A percentile compares a stretch with the other conserved stretches of the same genome.
Evolutionary conservation across 2,797 vertebrate genomes (phyloP).

Genomic region (Tadarida brasiliensis): DNA sequence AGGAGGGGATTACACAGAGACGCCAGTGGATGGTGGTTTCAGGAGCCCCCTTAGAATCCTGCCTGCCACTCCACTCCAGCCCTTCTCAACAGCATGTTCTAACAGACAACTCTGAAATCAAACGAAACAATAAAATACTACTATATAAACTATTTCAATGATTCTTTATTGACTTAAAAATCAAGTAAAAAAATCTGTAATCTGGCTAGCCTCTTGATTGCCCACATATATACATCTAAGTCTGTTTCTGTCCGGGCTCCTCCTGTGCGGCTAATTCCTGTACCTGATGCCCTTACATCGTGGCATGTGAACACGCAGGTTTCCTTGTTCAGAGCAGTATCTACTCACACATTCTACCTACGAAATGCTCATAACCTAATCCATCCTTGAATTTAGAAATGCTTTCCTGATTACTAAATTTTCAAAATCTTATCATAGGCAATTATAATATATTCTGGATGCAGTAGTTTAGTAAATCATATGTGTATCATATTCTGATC

Average conservation of each 20-base stretch:
- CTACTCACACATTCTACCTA: not conserved
- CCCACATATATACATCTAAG: not conserved
- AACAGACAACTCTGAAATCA: not conserved
- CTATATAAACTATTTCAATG: not conserved
- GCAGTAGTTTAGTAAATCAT: not conserved
- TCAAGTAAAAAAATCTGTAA: not conserved
- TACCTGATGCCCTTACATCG: not conserved
- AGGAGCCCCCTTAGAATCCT: not conserved
- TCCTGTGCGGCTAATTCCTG: not conserved
- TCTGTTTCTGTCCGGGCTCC: not conserved
- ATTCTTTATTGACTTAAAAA: not conserved
- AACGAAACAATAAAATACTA: not conserved
- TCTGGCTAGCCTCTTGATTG: not conserved
- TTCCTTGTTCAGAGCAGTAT: not conserved
- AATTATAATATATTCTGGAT: not conserved
- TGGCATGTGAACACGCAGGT: not conserved
- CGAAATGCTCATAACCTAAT: not conserved
- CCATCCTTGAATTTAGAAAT: not conserved
- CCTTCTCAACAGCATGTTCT: not conserved
- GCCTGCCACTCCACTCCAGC: not conserved
- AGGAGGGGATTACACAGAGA: accelerated
- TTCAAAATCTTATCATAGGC: not conserved
- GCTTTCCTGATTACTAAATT: not conserved
- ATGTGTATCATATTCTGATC: not conserved
- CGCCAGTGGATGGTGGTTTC: not conserved